Base-by-base conservation (phyloP, 2,797 vertebrate genomes). In the Argentina silus region DNA sequence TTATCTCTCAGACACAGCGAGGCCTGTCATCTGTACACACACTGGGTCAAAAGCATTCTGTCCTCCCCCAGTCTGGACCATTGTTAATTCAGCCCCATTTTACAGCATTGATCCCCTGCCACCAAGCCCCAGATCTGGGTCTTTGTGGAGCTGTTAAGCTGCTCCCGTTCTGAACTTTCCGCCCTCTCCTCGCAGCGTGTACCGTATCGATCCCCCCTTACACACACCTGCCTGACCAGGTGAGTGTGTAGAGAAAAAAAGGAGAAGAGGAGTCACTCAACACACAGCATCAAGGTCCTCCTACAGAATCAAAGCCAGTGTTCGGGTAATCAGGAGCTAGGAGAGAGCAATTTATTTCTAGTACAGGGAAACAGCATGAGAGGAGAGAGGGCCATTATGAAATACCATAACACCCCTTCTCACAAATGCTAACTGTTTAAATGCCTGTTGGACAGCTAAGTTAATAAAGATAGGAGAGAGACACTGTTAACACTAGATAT, bases 71-170 rank as follows among this genome's bases (percentile, higher is more conserved):
- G 1, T 79, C 80, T 70, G 74, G 73, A 76, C 87, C 81, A 82
- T 90, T 88, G 84, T 83, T 87, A 89, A 91, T 88, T 86, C 85
- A 79, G 83, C 62, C 73, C 85, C 83, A 83, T 89, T 91, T 91
- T 88, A 87, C 81, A 78, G 82, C 88, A 91, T 90, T 87, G 90
- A 91, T 92, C 88, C 88, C 76, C 84, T 90, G 86, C 87, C 86
- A 89, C 62, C 63, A 21, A 72, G 84, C 76, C 79, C 76, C 84
- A 86, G 76, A 86, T 70, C 70, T 73, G 63, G 73, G 83, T 86
- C 88, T 85, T 84, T 88, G 88, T 86, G 85, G 83, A 87, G 84
- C 85, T 81, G 88, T 88, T 89, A 89, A 86, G 84, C 78, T 69
- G 82, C 75, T 84, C 70, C 7, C 71, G 67, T 61, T 23, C 81